phyloP scores from a whole-genome alignment of 1,140 invertebrate genomes.

The Neodiprion fabricii region DNA sequence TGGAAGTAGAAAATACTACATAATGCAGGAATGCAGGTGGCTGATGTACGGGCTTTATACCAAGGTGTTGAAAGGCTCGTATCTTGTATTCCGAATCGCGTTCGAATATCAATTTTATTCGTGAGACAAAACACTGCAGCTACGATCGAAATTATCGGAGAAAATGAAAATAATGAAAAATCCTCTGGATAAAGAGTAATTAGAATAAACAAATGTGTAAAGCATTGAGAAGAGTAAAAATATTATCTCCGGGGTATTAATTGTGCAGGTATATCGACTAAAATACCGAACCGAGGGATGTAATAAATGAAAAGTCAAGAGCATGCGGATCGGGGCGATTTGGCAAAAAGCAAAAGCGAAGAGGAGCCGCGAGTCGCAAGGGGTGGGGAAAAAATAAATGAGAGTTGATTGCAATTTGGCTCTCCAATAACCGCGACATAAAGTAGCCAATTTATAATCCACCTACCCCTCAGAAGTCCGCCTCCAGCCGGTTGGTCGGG shows the following conservation, averaged over 20 bases:
- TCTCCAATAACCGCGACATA: slow-evolving; percentile 46
- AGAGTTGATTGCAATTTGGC: slow-evolving; percentile 47
- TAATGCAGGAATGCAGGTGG: slow-evolving; percentile 1
- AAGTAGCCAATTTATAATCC: slow-evolving; percentile 50
- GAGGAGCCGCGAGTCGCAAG: background rate
- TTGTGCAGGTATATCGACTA: too few relatives aligned
- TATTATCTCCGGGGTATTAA: background rate
- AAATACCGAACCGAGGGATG: background rate
- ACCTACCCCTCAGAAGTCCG: slow-evolving; percentile 15
- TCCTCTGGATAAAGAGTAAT: background rate
- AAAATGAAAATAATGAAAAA: background rate
- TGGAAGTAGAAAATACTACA: background rate
- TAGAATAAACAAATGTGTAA: background rate
- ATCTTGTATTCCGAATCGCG: too few relatives aligned
- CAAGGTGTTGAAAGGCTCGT: background rate
- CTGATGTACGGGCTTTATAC: background rate
- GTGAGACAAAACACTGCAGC: too few relatives aligned
- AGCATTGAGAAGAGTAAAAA: background rate
- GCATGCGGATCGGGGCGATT: background rate
- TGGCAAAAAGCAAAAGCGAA: background rate
- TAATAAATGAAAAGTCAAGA: slow-evolving; percentile 13
- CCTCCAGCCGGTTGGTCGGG: background rate
- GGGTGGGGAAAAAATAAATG: slow-evolving; percentile 41
- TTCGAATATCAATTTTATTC: too few relatives aligned
- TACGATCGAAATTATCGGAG: too few relatives aligned